A percentile compares a stretch with the other conserved stretches of the same genome.
Evolutionary conservation across 2,113 vertebrate species (phyloP).

Genomic region (Campylorhamphus procurvoides): DNA sequence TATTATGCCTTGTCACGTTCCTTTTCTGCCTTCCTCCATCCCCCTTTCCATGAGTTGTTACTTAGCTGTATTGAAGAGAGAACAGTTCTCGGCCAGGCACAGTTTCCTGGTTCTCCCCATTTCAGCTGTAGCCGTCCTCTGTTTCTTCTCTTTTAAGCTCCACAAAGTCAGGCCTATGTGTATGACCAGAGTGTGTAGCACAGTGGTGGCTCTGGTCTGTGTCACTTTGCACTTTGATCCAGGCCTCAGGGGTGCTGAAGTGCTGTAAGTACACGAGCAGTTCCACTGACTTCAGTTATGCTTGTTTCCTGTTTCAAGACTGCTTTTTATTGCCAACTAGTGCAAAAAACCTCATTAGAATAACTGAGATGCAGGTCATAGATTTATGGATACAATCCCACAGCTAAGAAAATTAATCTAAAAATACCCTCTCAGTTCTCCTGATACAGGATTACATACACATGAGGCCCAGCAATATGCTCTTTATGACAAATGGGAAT

Average conservation of each 20-base stretch:
- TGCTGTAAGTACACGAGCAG: not conserved
- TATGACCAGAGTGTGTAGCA: not conserved
- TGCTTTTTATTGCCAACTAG: slow-evolving; percentile 8
- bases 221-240: not conserved
- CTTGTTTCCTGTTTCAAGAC: not conserved
- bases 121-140: not conserved
- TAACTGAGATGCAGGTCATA: not conserved
- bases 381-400: not conserved
- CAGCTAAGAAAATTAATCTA: not conserved
- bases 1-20: not conserved
- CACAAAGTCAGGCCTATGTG: not conserved
- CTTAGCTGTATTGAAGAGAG: not conserved
- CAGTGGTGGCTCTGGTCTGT: not conserved
- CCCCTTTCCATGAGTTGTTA: not conserved
- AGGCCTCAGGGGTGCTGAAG: not conserved
- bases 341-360: not conserved
- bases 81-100: not conserved
- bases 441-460: not conserved
- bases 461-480: not conserved
- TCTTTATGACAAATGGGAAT: not conserved
- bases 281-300: not conserved
- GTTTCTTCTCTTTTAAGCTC: not conserved
- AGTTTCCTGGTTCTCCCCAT: not conserved
- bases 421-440: not conserved
- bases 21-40: not conserved